Base-by-base conservation (phyloP, 2,113 vertebrate genomes). In the Prionailurus viverrinus region DNA sequence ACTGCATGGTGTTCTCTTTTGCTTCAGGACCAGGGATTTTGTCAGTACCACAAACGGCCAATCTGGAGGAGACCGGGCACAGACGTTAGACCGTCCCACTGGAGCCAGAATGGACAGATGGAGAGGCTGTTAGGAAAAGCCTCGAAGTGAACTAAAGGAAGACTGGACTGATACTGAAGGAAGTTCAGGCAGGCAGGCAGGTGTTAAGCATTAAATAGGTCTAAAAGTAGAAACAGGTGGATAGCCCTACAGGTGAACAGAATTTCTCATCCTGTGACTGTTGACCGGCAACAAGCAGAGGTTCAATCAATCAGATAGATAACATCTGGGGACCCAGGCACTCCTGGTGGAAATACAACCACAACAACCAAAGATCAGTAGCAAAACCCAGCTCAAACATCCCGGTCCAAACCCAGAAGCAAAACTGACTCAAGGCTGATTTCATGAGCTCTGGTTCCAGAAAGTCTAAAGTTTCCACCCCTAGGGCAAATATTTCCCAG, bases 151-250 rank as follows among this genome's bases (percentile, higher is more conserved):
- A 80, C 63, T 65, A 21, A 92, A 83, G 29, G 80, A 86, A 83
- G 61, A 89, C n/a, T 41, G 15, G 41, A 1, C 29, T 10, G 19
- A 11, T 16, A 83, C 2, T 15, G 18, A 95, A 89, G 51, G 15
- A 80, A 4, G 25, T n/a, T 51, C 8, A 39, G 31, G 11, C 16
- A n/a, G 8, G 14, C 5, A 83, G 8, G 14, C 7, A 83, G 58
- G 9, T 53, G 45, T 83, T 36, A 95, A 36, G 16, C 36, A 87
- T 65, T 92, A 87, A 74, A 79, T n/a, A 94, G 15, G 1, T 45
- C 27, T 15, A 80, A 81, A 85, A 81, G 76, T 74, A 82, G 36
- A 87, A 86, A 91, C 61, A 94, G 78, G 89, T 74, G 31, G 45
- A 41, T 16, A 94, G 23, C 55, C 33, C 58, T 82, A 15, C 21